Evolutionary conservation across 2,113 vertebrate genomes (phyloP), one percentile per base, ranked within the genome.

Genomic region (Cyanocitta stelleri): DNA sequence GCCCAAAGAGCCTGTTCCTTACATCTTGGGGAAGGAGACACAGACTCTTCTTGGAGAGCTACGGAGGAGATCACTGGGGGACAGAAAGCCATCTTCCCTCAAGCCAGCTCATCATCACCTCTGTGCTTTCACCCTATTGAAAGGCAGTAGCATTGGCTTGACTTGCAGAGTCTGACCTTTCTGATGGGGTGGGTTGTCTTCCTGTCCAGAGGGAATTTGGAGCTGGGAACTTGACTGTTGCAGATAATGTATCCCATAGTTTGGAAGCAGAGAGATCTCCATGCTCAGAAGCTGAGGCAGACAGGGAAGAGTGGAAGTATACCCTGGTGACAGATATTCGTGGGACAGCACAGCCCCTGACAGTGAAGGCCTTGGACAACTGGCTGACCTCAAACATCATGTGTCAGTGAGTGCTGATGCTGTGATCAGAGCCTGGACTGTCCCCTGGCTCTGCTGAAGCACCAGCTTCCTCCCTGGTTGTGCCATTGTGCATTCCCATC

Each of bases 401-500:
- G 27, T 35, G 12, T 73, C 23, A 11, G 15, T 87, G 73, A 66
- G 20, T 41, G 20, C 3, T 30, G 51, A 29, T 23, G 3, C 7
- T 49, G 55, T 1, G 0, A 7, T 59, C 62, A 63, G 56, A 75
- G 74, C 13, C 75, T 59, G 58, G 35, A 19, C 62, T 0, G 0
- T 66, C 12, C 16, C 19, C 13, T 41, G 21, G 13, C 52, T 87
- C 59, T 74, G 39, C 59, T 63, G 43, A 77, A 77, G 33, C 1
- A 1, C 37, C 29, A 46, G 0, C 33, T 79, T 81, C 33, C 51
- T 69, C 29, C 12, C 35, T 39, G 56, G 26, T 9, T 63, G 77
- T 32, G 35, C 44, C 0, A 0, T 9, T 2, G 0, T 26, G 15
- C 79, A 11, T 49, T 59, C 44, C 67, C 24, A 17, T 26, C n/a